Base-by-base conservation (phyloP, 2,888 invertebrate species). In the Clunio marinus region DNA sequence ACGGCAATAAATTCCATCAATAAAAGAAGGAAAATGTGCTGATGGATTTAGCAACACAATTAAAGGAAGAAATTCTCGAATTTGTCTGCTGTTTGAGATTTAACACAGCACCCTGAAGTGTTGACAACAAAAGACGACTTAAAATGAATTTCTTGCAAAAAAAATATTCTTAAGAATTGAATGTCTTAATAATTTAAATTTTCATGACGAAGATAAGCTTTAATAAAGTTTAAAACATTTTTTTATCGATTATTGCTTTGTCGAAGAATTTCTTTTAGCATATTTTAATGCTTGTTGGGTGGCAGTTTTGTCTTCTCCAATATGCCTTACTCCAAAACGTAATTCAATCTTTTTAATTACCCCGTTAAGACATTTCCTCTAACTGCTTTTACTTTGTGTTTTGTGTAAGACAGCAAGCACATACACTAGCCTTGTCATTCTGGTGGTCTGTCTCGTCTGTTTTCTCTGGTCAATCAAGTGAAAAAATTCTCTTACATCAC, bases 381-480 rank as follows among this genome's bases (percentile, higher is more conserved):
- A 46, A 46, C 27, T 57, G 57, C 3, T 25, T n/a, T 17, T 51
- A 17, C 51, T 17, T 20, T 41, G 35, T 32, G 35, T 32, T 5
- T 32, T 13, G 45, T 7, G 45, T n/a, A n/a, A n/a, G n/a, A n/a
- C n/a, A n/a, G n/a, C n/a, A n/a, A n/a, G n/a, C n/a, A n/a, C n/a
- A n/a, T n/a, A n/a, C n/a, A n/a, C 45, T 7, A 45, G 15, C 8
- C 32, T 22, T 57, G 63, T 63, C 46, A 63, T 41, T 63, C n/a
- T 66, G 66, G 66, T 66, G 66, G 66, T 66, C 66, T 66, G 66
- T 51, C 66, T 55, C 55, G 66, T 66, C 55, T 24, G 28, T n/a
- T 15, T 46, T 15, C 10, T 37, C 25, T 65, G 35, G 20, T 55
- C 66, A 55, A 51, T 46, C 55, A 46, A 32, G 66, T 22, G 66